Evolutionary conservation across 2,888 invertebrate genomes (phyloP), one percentile per base, ranked within the genome.

Genomic region (Aphelenchoides bicaudatus): DNA sequence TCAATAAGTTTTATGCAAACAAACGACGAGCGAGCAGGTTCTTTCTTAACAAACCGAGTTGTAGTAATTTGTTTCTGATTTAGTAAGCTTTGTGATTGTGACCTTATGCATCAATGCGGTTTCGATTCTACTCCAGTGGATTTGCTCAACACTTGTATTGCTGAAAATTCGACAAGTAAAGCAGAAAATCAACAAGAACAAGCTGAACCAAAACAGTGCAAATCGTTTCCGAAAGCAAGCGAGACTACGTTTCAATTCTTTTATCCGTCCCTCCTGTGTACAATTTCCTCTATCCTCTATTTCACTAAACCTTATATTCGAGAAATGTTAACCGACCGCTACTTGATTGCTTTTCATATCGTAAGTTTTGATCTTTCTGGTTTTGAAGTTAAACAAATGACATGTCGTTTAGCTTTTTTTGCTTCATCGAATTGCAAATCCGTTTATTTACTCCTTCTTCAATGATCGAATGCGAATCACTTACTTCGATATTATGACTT

Each of bases 381-480:
- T 48, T 48, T 6, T 48, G 6, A 48, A 48, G 5, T 31, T 37
- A 28, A 3, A n/a, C n/a, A n/a, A n/a, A n/a, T n/a, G n/a, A n/a
- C n/a, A n/a, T n/a, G n/a, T 6, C 43, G 56, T 67, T 27, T 47
- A 75, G 75, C 59, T 74, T 31, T 73, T 72, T 68, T 49, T 75
- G 28, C 60, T 63, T 49, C 74, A 73, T 56, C 75, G 74, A 59
- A 65, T 67, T 16, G 72, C 73, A 39, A 75, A 75, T 52, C 74
- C 72, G 23, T 75, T 75, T 59, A 75, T 75, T 49, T 75, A 75
- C 56, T 72, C 74, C 0, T 75, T 74, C 47, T 74, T 75, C 62
- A 75, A 75, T 58, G 75, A 75, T 39, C 59, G 75, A 16, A 75
- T 75, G 75, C 62, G 73, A 6, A n/a, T 69, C 48, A 71, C 74